Evolutionary conservation across 2,113 vertebrate species (phyloP), one percentile per base, ranked within the genome.

Genomic region (Procavia capensis): DNA sequence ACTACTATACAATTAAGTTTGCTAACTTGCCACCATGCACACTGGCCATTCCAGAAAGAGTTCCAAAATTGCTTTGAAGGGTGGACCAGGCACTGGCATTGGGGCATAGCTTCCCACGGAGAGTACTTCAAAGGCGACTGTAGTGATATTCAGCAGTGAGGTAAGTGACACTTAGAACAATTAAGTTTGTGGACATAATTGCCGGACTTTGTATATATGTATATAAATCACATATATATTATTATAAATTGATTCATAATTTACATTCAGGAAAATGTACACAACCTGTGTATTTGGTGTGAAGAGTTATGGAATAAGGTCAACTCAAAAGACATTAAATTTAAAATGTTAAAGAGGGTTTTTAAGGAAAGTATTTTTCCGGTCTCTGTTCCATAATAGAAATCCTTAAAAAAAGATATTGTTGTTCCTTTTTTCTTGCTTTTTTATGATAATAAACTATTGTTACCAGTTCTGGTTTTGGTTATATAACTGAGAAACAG

Each of bases 381-480:
- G 61, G 22, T 93, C 34, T 36, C 54, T 93, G 14, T 9, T 74
- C 29, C 64, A 5, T 20, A 45, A 63, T 70, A 59, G 36, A 86
- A 27, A 76, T 59, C 57, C 76, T 94, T 6, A 41, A 59, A 66
- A 74, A 85, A 84, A 43, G 45, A 66, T 0, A 17, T 34, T 41
- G 24, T 20, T 72, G 29, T 17, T 72, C 10, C 25, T 36, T 39
- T 86, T 78, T 61, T n/a, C 27, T 27, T 29, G 34, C 22, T 74
- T 17, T 57, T 75, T 64, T 78, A 29, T 86, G 81, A 78, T 39
- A 57, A 25, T 91, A 94, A 96, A 54, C 74, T 39, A 78, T 17
- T 36, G 0, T 79, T 92, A 70, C 34, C 50, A 45, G 57, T 79
- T 95, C 64, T 64, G 3, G 72, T 25, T 95, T 78, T 80, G 16